These are phyloP conservation scores for Philereme transversata DNA, from an alignment of 2,888 invertebrate species.

Conservation along the genomic window DNA sequence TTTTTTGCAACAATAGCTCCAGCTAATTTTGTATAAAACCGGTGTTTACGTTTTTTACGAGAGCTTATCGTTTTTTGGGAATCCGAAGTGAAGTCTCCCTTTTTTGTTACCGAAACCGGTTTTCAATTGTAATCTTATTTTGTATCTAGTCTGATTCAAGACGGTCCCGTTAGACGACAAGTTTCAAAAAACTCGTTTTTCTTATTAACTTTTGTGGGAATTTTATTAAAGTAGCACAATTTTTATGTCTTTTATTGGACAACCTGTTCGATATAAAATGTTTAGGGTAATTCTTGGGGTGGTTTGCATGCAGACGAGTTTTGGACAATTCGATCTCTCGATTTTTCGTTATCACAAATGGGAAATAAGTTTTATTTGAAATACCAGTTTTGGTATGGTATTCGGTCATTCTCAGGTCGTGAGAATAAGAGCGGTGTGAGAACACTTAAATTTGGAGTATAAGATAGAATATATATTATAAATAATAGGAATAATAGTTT, in stretches of 20 bases:
- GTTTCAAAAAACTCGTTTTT: conserved; percentile 48
- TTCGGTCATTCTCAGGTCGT: conserved; percentile 41
- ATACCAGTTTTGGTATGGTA: conserved; percentile 41
- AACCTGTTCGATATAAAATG: conserved; percentile 53
- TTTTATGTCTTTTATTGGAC: conserved; percentile 48
- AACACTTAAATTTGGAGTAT: too few species aligned
- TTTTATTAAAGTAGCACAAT: conserved; percentile 43
- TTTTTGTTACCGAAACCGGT: conserved; percentile 12
- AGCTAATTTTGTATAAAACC: conserved; percentile 23
- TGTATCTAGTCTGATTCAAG: conserved; percentile 49
- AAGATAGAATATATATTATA: too few species aligned
- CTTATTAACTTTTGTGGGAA: conserved; percentile 53
- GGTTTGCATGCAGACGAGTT: conserved; percentile 54
- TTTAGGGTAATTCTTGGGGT: conserved; percentile 35
- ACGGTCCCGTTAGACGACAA: conserved; percentile 51
- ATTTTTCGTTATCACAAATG: conserved; percentile 37
- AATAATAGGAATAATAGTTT: too few species aligned
- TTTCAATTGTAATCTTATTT: conserved; percentile 37
- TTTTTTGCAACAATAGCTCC: conserved; percentile 22
- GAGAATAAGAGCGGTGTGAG: too few species aligned
- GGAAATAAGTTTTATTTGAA: conserved; percentile 25
- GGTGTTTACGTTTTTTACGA: conserved; percentile 14
- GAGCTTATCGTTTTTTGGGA: conserved; percentile 12
- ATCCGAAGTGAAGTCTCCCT: conserved; percentile 21
- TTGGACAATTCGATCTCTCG: conserved; percentile 38